A percentile compares a stretch with the other conserved stretches of the same genome.
Conservation (phyloP, 2,113 vertebrate species). For the Pygathrix nemaeus region DNA sequence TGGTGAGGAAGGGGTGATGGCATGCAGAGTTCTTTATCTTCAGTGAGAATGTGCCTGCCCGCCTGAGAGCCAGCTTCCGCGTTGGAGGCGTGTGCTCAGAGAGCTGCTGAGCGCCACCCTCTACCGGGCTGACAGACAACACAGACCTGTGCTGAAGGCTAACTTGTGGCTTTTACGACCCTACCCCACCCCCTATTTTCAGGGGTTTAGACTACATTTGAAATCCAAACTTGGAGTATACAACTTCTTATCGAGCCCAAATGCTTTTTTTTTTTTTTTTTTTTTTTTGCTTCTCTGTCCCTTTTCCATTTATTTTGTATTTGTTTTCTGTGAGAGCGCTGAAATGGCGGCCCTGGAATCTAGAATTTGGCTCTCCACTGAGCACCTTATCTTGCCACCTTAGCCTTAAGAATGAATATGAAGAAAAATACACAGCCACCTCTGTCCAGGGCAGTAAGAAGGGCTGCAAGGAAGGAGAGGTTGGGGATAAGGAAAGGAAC, state of each 20-base stretch:
- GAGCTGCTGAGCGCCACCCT: background rate
- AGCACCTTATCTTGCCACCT: constrained; percentile 81
- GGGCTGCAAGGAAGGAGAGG: background rate
- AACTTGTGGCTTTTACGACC: constrained; percentile 30
- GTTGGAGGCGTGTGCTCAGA: background rate
- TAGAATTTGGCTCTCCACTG: constrained; percentile 72
- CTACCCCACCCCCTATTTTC: constrained; percentile 61
- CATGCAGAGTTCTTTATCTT: constrained; percentile 33
- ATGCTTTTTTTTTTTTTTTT: background rate
- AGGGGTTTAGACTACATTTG: constrained; percentile 53
- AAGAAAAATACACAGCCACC: constrained; percentile 57
- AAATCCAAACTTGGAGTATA: constrained; percentile 45
- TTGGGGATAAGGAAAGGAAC: background rate
- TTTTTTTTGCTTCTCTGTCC: constrained; percentile 11
- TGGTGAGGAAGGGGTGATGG: constrained; percentile 42
- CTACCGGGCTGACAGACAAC: background rate
- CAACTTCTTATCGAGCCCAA: constrained; percentile 62
- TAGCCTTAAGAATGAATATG: constrained; percentile 77
- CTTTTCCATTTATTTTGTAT: constrained; percentile 19
- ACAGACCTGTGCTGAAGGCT: constrained; percentile 8
- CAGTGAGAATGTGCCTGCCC: constrained; percentile 9
- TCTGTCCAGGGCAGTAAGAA: constrained; percentile 38
- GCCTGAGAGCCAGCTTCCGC: background rate
- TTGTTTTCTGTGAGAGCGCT: constrained; percentile 61
- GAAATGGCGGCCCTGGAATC: constrained; percentile 60